Percentiles rank a stretch among this genome's conserved stretches.
These are phyloP conservation scores for Halcyon malimbica DNA, from an alignment of 2,113 vertebrate species.

Conservation along the genomic window DNA sequence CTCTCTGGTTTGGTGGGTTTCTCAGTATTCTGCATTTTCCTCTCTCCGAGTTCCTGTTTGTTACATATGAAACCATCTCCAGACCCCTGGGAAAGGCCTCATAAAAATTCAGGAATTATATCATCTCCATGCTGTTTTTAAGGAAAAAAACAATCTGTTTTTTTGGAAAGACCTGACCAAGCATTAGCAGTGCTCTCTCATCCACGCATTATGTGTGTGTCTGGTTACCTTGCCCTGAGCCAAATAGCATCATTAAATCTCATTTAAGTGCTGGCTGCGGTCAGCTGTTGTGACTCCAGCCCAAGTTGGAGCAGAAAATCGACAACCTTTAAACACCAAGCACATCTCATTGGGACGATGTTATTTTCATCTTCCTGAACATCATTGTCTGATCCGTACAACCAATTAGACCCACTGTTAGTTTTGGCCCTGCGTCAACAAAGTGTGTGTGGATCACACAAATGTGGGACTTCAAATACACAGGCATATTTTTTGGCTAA, in stretches of 20 bases:
- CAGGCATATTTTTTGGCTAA: conserved; percentile 45
- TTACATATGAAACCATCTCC: conserved; percentile 16
- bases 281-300: conserved; percentile 36
- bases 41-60: neutral
- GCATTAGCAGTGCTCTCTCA: neutral
- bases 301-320: conserved; percentile 34
- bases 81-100: conserved; percentile 45
- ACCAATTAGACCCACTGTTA: conserved; percentile 49
- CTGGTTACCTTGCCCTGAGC: conserved; percentile 44
- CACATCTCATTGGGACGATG: neutral
- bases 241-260: conserved; percentile 35
- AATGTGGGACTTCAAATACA: conserved; percentile 59
- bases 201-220: neutral
- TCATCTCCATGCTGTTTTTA: conserved; percentile 50
- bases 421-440: neutral
- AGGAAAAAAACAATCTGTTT: conserved; percentile 47
- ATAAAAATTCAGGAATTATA: conserved; percentile 66
- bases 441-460: conserved; percentile 25
- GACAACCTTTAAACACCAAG: conserved; percentile 2
- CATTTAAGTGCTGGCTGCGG: neutral
- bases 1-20: conserved; percentile 42
- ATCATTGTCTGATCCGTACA: conserved; percentile 21
- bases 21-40: conserved; percentile 31
- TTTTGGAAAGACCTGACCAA: conserved; percentile 34
- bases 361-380: conserved; percentile 37